Conservation (phyloP, 2,888 invertebrate species). For the Mythimna loreyi region DNA sequence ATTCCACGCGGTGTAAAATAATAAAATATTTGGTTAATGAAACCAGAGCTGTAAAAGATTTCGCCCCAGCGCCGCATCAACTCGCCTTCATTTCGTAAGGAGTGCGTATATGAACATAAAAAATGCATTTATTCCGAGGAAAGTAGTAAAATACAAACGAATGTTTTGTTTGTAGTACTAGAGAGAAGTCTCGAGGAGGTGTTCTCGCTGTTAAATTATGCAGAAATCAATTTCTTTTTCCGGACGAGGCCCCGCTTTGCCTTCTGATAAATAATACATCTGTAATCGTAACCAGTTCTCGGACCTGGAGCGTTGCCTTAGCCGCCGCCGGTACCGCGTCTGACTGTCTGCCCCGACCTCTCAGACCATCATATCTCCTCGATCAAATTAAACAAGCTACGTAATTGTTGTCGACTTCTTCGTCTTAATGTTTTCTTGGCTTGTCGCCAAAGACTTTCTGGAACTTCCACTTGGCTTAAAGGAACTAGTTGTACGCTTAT, state of each 20-base stretch:
- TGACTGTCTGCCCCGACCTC: conserved; percentile 15
- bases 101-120: conserved; percentile 75
- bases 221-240: conserved; percentile 90
- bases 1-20: conserved; percentile 72
- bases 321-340: conserved; percentile 6
- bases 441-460: conserved; percentile 44
- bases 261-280: conserved; percentile 88
- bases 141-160: conserved; percentile 88
- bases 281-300: conserved; percentile 85
- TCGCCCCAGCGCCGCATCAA: conserved; percentile 52
- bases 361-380: conserved; percentile 40
- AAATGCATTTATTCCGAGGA: conserved; percentile 83
- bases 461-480: conserved; percentile 50
- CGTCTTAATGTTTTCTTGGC: conserved; percentile 55
- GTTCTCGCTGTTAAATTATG: conserved; percentile 90
- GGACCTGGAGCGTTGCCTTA: conserved; percentile 63
- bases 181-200: conserved; percentile 83
- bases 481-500: conserved; percentile 55
- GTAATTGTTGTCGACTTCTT: conserved; percentile 55
- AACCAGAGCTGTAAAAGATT: conserved; percentile 52
- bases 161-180: conserved; percentile 88
- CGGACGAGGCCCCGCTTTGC: conserved; percentile 78
- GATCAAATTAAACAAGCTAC: conserved; percentile 51
- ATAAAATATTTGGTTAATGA: conserved; percentile 72
- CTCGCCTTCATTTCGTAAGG: conserved; percentile 68